These are phyloP conservation scores for Timandra comae DNA, from an alignment of 2,888 invertebrate genomes.

Conservation along the genomic window DNA sequence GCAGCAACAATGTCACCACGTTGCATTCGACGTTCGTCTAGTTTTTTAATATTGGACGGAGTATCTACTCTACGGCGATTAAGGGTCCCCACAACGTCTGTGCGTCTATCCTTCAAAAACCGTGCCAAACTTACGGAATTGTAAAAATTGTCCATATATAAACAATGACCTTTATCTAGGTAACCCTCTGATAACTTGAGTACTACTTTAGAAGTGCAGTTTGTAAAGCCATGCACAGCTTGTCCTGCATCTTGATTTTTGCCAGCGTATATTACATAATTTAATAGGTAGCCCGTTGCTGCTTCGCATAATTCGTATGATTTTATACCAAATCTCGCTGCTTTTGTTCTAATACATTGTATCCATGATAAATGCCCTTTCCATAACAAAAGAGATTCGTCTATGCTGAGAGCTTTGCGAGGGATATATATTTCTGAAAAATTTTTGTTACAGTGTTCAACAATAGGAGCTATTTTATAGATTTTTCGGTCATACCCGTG, in stretches of 20 bases:
- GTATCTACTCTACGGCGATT: slow-evolving; percentile 7
- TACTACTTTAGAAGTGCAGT: slow-evolving; percentile 18
- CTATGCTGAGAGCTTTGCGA: slow-evolving; percentile 4
- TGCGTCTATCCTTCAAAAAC: slow-evolving; percentile 9
- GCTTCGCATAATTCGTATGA: too few species aligned
- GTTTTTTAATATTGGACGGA: slow-evolving; percentile 8
- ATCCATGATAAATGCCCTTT: not conserved
- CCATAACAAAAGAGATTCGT: not conserved
- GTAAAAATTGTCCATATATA: slow-evolving; percentile 18
- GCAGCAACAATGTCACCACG: slow-evolving; percentile 6
- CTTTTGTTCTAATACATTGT: too few species aligned
- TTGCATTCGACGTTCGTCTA: slow-evolving; percentile 5
- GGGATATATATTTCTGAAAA: slow-evolving; percentile 9
- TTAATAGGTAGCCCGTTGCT: too few species aligned
- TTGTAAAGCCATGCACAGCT: slow-evolving; percentile 14
- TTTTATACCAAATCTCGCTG: too few species aligned
- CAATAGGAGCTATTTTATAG: slow-evolving; percentile 11
- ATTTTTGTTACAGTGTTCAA: slow-evolving; percentile 10
- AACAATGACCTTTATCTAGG: slow-evolving; percentile 7
- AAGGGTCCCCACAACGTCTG: slow-evolving; percentile 13
- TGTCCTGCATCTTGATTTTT: slow-evolving; percentile 6
- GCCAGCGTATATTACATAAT: slow-evolving; percentile 5
- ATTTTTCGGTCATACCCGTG: slow-evolving; percentile 5
- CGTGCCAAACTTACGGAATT: slow-evolving; percentile 8
- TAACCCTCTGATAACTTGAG: slow-evolving; percentile 11